Conservation (phyloP, 2,888 invertebrate species). For the Trachelus stipa region DNA sequence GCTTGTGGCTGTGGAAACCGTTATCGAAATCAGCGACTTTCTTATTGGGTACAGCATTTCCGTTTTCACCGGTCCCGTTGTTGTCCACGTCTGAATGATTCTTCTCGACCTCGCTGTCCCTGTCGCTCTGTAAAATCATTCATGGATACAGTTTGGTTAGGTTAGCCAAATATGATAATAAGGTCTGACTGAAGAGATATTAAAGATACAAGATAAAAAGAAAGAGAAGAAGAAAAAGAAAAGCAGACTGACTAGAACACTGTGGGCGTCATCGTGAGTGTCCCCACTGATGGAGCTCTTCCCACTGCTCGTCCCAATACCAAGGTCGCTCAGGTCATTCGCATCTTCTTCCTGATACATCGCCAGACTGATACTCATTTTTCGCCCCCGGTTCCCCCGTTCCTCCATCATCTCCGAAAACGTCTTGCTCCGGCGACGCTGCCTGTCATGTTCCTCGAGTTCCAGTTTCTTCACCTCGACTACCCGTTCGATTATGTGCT, state of each 20-base stretch:
- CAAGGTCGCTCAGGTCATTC: conserved; percentile 87
- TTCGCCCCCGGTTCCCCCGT: conserved; percentile 73
- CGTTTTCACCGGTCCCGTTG: conserved; percentile 44
- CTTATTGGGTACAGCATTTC: conserved; percentile 43
- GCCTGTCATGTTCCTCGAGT: conserved; percentile 79
- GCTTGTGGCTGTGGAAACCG: conserved; percentile 38
- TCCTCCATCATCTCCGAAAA: conserved; percentile 96
- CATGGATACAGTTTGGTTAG: not conserved
- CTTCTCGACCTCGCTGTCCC: conserved; percentile 64
- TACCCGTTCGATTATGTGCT: conserved; percentile 89
- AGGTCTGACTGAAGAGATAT: not conserved
- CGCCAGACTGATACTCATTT: conserved; percentile 72
- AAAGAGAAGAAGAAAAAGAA: not conserved
- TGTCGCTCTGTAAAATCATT: conserved; percentile 57
- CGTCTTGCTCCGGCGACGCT: conserved; percentile 86
- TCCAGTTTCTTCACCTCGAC: conserved; percentile 90
- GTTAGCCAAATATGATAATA: not conserved
- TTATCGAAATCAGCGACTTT: conserved; percentile 51
- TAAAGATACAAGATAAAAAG: not conserved
- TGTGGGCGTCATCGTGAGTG: conserved; percentile 62
- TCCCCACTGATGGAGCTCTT: conserved; percentile 64
- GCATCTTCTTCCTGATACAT: conserved; percentile 85
- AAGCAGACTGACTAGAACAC: conserved; percentile 54
- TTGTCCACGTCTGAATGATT: conserved; percentile 63
- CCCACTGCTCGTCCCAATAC: conserved; percentile 71